Evolutionary conservation across 2,113 vertebrate species (phyloP), one percentile per base, ranked within the genome.

Genomic region (Xiphophorus hellerii): DNA sequence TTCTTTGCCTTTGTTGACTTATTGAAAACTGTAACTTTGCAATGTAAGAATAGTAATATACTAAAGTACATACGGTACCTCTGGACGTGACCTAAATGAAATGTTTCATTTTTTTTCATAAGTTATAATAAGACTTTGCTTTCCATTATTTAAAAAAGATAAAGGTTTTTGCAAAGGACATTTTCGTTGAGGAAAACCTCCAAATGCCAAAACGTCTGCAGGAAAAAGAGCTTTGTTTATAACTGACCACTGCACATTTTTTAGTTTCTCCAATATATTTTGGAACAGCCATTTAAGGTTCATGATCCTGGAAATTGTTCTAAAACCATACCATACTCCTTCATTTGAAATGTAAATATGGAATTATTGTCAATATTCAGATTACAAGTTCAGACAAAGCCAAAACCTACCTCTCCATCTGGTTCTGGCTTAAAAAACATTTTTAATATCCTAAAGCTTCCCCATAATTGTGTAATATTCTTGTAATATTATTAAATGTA

Each of bases 271-370:
- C 67, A 62, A 5, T 69, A 25, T 62, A 28, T 75, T 77, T 77
- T 77, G 17, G 14, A 74, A 82, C 42, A 14, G 27, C n/a, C 66
- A 37, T 61, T 82, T 74, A 62, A 54, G 73, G 51, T n/a, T 3
- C 9, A 54, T 66, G 65, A 68, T 27, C 35, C 28, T 39, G 20
- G 69, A 67, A 48, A 62, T 20, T 1, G 7, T 60, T 84, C 62
- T 35, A 58, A 31, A 73, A 37, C 74, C 20, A 5, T 66, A 30
- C 22, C 42, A 30, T 37, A 13, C 62, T 62, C 60, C 37, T 73
- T 73, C 66, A 83, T 83, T 87, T 85, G 4, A 77, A 73, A 73
- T 62, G 15, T 58, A 82, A 76, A 82, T 17, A 58, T 31, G 10
- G 69, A 73, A 67, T 31, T 70, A 62, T 71, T 51, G 27, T 27